These are phyloP conservation scores for Hoplostethus atlanticus DNA, from an alignment of 2,797 vertebrate genomes.

Conservation along the genomic window DNA sequence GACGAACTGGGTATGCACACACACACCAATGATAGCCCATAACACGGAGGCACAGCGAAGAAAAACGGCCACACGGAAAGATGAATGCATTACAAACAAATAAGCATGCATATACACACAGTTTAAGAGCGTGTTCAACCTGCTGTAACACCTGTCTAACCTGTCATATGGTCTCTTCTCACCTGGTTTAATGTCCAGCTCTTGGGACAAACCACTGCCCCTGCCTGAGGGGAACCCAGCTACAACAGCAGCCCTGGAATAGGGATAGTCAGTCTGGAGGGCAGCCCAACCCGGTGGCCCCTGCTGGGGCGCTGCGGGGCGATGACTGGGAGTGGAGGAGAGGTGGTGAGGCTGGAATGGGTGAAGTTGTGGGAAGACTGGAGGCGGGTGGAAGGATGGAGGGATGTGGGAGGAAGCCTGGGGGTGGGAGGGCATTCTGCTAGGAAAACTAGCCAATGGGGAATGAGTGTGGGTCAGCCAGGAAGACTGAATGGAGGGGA, in stretches of 20 bases:
- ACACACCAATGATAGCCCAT: neutral
- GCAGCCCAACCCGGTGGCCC: conserved; percentile 26
- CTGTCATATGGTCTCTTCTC: neutral
- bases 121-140: neutral
- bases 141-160: neutral
- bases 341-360: conserved; percentile 33
- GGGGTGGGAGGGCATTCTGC: conserved; percentile 24
- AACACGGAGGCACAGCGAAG: neutral
- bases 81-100: neutral
- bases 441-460: conserved; percentile 32
- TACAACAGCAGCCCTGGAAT: conserved; percentile 36
- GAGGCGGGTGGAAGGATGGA: conserved; percentile 20
- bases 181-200: conserved; percentile 83
- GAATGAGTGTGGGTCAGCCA: conserved; percentile 58
- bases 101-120: neutral
- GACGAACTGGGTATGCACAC: conserved; percentile 65
- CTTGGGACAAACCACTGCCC: conserved; percentile 51
- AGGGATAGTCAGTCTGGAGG: conserved; percentile 17
- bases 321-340: neutral
- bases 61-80: neutral
- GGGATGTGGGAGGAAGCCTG: conserved; percentile 19
- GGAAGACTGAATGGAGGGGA: conserved; percentile 33
- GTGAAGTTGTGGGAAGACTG: conserved; percentile 34
- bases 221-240: conserved; percentile 22
- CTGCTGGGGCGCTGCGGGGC: conserved; percentile 35